Base-by-base conservation (phyloP, 2,888 invertebrate species). In the Tetranychus piercei region DNA sequence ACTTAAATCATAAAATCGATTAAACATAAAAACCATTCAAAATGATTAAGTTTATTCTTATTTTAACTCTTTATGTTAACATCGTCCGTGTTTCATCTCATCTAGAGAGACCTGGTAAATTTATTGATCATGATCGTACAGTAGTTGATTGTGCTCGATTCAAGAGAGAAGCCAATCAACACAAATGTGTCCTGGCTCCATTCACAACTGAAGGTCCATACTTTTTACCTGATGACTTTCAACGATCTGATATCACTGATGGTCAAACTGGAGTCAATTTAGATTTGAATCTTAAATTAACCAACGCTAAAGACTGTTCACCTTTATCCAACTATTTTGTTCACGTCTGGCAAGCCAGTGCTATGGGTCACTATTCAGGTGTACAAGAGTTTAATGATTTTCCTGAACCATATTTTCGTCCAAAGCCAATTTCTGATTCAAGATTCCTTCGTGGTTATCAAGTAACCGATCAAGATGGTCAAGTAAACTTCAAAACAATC, bases 371-470 rank as follows among this genome's bases (percentile, higher is more conserved):
- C 23, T 71, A 71, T 71, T 71, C 71, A 15, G 71, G 71, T 11
- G 8, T 71, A 11, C 8, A 34, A 22, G 18, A 23, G 23, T 71
- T 11, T 23, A 6, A 18, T 71, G 3, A 0, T 5, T 9, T 7
- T 65, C 22, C 22, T 18, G 20, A 22, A 11, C 65, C 23, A 34
- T 20, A 15, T 11, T 18, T 9, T 15, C 23, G n/a, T 66, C n/a
- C 22, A 8, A n/a, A 64, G n/a, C 67, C 73, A 18, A 74, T 69
- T 7, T 71, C 72, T 71, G 74, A 76, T 34, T 23, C 23, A 34
- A 72, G 74, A 22, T 76, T 72, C 44, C 73, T 76, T 55, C 70
- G 76, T n/a, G 76, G 76, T 11, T 55, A 74, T 44, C 76, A 76
- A 44, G 71, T 74, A 18, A 76, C 75, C 34, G 74, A 74, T 45